Evolutionary conservation across 2,888 invertebrate genomes (phyloP).

Genomic region (Dasysyrphus albostriatus): DNA sequence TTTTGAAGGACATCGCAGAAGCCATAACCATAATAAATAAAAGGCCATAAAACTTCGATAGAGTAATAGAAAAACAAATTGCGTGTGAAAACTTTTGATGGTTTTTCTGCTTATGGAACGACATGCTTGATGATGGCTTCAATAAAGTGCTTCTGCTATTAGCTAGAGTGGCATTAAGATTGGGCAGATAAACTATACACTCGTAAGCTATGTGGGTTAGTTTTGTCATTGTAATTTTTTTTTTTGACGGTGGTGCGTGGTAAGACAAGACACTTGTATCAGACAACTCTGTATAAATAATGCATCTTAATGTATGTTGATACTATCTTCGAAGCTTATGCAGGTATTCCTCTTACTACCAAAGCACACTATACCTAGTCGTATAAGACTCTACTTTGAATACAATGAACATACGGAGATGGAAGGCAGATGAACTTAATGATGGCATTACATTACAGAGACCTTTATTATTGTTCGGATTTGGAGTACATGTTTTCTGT

Average conservation of each 20-base stretch:
- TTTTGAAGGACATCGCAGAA: slow-evolving; percentile 61
- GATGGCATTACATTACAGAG: neutral
- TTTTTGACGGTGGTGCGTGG: neutral
- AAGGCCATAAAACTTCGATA: slow-evolving; percentile 50
- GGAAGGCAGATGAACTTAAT: neutral
- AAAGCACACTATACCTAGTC: neutral
- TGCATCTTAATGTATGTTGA: neutral
- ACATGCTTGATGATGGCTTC: neutral
- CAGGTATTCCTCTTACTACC: neutral
- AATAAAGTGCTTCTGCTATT: neutral
- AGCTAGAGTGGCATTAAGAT: neutral
- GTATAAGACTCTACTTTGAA: neutral
- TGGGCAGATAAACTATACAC: neutral
- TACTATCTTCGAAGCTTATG: slow-evolving; percentile 4
- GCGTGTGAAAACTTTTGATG: slow-evolving; percentile 33
- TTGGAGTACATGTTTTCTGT: too few relatives aligned
- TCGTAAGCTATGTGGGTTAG: neutral
- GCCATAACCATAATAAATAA: slow-evolving; percentile 54
- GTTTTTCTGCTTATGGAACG: neutral
- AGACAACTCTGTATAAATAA: neutral
- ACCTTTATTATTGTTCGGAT: neutral
- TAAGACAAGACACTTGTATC: neutral
- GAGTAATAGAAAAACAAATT: slow-evolving; percentile 35
- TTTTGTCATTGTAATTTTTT: slow-evolving; percentile 7
- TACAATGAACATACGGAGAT: neutral